A percentile compares a stretch with the other conserved stretches of the same genome.
These are phyloP conservation scores for Prolemur simus DNA, from an alignment of 2,113 vertebrate genomes.

Conservation along the genomic window DNA sequence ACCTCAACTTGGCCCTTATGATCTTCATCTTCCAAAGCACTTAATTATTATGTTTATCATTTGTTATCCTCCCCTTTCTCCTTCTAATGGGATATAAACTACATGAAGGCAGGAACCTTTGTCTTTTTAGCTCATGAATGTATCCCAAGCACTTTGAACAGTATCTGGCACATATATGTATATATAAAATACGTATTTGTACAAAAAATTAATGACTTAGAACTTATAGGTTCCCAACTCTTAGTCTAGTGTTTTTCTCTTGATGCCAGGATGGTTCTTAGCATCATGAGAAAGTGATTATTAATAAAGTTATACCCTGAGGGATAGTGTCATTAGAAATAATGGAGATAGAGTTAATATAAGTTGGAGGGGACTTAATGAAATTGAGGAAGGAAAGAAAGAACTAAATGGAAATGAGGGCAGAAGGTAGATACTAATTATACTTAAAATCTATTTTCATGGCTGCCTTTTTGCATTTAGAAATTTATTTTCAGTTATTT, in stretches of 20 bases:
- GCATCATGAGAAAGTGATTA: background rate
- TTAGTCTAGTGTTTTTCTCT: background rate
- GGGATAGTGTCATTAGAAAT: background rate
- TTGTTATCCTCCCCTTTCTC: background rate
- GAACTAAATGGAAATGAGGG: background rate
- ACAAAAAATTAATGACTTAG: background rate
- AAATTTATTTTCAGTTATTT: slow-evolving; percentile 12
- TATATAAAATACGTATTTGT: background rate
- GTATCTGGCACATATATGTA: background rate
- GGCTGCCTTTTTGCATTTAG: background rate
- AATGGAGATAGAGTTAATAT: background rate
- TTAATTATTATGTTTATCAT: background rate
- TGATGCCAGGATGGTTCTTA: background rate
- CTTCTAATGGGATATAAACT: background rate
- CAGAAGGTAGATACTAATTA: background rate
- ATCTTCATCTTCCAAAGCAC: background rate
- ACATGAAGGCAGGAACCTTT: background rate
- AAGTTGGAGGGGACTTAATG: background rate
- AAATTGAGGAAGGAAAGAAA: background rate
- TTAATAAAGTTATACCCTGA: background rate
- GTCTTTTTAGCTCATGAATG: background rate
- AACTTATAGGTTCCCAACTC: background rate
- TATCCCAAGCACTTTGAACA: background rate
- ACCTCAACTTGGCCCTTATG: background rate
- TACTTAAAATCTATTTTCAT: background rate